A percentile compares a stretch with the other conserved stretches of the same genome.
phyloP scores from a whole-genome alignment of 2,888 invertebrate species.

The Lomographa bimaculata region DNA sequence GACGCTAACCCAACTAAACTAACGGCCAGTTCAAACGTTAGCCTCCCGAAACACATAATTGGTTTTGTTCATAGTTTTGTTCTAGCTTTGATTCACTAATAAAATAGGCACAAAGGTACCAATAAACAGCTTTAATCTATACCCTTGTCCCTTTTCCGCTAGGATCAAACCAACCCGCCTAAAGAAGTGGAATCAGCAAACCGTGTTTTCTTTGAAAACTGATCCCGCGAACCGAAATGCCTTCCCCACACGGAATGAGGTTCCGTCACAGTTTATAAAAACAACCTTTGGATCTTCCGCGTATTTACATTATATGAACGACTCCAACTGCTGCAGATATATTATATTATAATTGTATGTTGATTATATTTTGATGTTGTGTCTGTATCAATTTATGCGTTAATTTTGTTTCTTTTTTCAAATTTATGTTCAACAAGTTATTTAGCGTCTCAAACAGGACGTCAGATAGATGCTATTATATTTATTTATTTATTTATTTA shows the following conservation, averaged over 20 bases:
- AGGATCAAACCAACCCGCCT: conserved; percentile 41
- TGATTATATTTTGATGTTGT: too few species aligned
- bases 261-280: conserved; percentile 43
- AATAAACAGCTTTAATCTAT: conserved; percentile 46
- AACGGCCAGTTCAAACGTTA: too few species aligned
- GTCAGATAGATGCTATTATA: too few species aligned
- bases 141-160: conserved; percentile 39
- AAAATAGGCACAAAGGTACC: conserved; percentile 25
- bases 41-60: too few species aligned
- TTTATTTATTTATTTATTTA: too few species aligned
- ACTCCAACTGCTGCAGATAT: too few species aligned
- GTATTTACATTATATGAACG: conserved; percentile 33
- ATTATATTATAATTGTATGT: too few species aligned
- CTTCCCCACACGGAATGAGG: conserved; percentile 44
- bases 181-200: conserved; percentile 49
- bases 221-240: conserved; percentile 50
- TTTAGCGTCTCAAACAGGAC: too few species aligned
- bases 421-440: too few species aligned
- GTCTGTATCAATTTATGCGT: too few species aligned
- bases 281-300: conserved; percentile 27
- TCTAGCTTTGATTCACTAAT: not conserved
- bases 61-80: not conserved
- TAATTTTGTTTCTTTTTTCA: too few species aligned
- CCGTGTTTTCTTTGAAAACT: conserved; percentile 64
- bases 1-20: too few species aligned